These are phyloP conservation scores for Haliaeetus leucogaster DNA, from an alignment of 2,113 vertebrate species.

Conservation along the genomic window DNA sequence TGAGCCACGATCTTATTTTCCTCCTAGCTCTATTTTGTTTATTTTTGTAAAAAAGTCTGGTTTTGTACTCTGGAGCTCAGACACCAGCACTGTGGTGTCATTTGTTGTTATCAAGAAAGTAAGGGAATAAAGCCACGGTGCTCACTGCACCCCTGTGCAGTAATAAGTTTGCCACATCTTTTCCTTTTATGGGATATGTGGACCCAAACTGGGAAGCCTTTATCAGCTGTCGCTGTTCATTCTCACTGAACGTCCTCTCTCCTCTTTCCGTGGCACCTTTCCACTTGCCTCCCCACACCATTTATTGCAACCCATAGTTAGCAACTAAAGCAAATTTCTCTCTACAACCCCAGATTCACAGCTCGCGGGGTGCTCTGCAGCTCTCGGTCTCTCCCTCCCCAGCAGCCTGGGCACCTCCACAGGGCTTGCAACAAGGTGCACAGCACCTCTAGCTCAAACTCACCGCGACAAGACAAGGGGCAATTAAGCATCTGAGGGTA, in stretches of 20 bases:
- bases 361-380: accelerated
- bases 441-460: not conserved
- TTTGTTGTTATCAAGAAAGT: not conserved
- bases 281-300: not conserved
- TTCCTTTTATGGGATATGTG: not conserved
- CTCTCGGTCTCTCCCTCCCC: not conserved
- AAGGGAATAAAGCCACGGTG: not conserved
- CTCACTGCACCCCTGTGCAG: not conserved
- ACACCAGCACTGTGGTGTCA: not conserved
- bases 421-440: not conserved
- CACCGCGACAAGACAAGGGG: accelerated
- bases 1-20: not conserved
- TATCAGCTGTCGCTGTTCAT: not conserved
- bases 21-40: not conserved
- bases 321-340: not conserved
- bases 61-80: not conserved
- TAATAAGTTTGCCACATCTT: not conserved
- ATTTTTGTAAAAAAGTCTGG: not conserved
- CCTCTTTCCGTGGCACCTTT: not conserved
- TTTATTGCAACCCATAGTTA: not conserved
- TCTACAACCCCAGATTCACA: not conserved
- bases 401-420: not conserved
- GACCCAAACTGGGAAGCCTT: not conserved
- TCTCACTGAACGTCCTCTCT: not conserved
- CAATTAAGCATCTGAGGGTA: not conserved